Conservation (phyloP, 2,888 invertebrate genomes). For the Rhabditophanes sp. region DNA sequence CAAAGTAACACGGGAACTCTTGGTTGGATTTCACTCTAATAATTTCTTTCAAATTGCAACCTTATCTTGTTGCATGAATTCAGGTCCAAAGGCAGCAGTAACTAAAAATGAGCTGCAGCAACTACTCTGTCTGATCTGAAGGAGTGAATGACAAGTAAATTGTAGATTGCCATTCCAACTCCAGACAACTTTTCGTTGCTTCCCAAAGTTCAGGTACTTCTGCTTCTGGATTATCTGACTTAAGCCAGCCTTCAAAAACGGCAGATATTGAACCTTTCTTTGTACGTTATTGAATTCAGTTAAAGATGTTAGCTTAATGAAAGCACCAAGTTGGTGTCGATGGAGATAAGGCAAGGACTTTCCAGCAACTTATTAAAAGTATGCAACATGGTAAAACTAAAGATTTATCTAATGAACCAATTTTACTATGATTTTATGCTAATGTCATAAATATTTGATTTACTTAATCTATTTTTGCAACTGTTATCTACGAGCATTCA, state of each 20-base stretch:
- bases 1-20: conserved; percentile 78
- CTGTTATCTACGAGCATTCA: too few species aligned
- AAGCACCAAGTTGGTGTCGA: conserved; percentile 53
- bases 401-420: too few species aligned
- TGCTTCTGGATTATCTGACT: conserved; percentile 33
- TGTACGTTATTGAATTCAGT: conserved; percentile 16
- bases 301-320: conserved; percentile 12
- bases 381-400: too few species aligned
- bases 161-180: conserved; percentile 66
- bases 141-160: conserved; percentile 60
- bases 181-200: too few species aligned
- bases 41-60: conserved; percentile 68
- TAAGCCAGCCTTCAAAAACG: too few species aligned
- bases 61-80: conserved; percentile 67
- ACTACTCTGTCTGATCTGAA: conserved; percentile 82
- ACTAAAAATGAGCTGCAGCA: conserved; percentile 70
- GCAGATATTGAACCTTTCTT: too few species aligned
- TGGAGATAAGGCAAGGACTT: conserved; percentile 42
- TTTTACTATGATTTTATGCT: too few species aligned
- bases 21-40: conserved; percentile 65
- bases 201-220: conserved; percentile 32
- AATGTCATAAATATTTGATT: too few species aligned
- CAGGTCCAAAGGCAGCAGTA: conserved; percentile 29
- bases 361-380: conserved; percentile 5
- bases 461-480: too few species aligned